phyloP scores from a whole-genome alignment of 1,140 invertebrate genomes.

The Drosophila teissieri region DNA sequence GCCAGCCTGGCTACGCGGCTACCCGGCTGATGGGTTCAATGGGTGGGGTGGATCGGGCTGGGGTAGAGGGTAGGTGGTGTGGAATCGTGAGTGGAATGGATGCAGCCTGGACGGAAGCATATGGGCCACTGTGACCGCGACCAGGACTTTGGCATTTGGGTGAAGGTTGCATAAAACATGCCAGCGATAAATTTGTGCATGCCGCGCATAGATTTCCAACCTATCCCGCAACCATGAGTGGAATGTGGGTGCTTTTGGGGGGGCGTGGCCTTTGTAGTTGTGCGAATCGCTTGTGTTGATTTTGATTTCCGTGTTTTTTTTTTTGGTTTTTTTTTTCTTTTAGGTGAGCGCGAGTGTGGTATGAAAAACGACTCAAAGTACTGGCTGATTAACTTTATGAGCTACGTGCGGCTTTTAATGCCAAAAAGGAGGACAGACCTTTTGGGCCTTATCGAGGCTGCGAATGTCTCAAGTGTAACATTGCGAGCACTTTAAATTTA shows the following conservation, averaged over 20 bases:
- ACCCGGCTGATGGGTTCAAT: not conserved
- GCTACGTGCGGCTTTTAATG: conserved; percentile 77
- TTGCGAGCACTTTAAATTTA: conserved; percentile 77
- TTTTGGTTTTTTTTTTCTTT: not conserved
- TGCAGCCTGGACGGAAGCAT: conserved; percentile 51
- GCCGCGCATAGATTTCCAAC: conserved; percentile 75
- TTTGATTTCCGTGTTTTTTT: not conserved
- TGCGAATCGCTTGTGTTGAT: conserved; percentile 6
- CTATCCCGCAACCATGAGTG: conserved; percentile 58
- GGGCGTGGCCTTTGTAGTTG: conserved; percentile 63
- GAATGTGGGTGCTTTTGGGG: conserved; percentile 47
- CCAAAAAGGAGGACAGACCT: conserved; percentile 17
- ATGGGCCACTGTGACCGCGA: conserved; percentile 61
- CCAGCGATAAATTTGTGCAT: conserved; percentile 81
- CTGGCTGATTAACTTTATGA: conserved; percentile 79
- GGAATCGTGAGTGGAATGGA: conserved; percentile 35
- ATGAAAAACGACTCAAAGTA: conserved; percentile 43
- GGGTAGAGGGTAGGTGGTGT: not conserved
- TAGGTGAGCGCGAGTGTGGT: no score
- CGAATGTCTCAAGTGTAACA: conserved; percentile 77
- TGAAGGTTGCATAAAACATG: conserved; percentile 76
- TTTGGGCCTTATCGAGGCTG: conserved; percentile 58
- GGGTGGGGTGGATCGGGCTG: not conserved
- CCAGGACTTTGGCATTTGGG: conserved; percentile 71
- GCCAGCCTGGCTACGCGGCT: not conserved